Percentiles rank a stretch among this genome's conserved stretches.
Evolutionary conservation across 2,113 vertebrate species (phyloP).

Genomic region (Pristiophorus japonicus): DNA sequence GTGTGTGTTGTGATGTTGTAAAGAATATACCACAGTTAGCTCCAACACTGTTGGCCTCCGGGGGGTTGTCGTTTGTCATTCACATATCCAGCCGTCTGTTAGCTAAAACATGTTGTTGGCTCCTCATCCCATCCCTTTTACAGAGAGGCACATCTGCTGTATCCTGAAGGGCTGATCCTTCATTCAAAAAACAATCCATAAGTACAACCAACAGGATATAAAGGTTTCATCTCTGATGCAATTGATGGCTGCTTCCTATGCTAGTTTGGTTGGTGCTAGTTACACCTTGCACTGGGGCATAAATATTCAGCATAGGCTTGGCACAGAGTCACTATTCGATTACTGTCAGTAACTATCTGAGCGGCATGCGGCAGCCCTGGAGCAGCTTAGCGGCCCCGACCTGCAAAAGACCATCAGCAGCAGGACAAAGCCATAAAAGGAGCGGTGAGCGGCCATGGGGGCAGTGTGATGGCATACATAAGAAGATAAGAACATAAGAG

Average conservation of each 20-base stretch:
- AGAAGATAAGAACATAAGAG: no score
- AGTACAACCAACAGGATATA: not conserved
- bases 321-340: conserved; percentile 9
- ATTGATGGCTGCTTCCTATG: not conserved
- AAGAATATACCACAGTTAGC: no score
- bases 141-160: not conserved
- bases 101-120: conserved; percentile 15
- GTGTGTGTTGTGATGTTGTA: no score
- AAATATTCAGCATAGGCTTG: conserved; percentile 11
- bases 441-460: no score
- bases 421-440: no score
- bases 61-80: not conserved
- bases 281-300: not conserved
- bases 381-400: no score
- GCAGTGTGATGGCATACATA: no score
- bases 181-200: not conserved
- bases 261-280: not conserved
- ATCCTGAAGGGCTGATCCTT: conserved; percentile 10
- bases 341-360: not conserved
- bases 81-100: not conserved
- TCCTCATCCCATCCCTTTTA: not conserved
- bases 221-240: conserved; percentile 26
- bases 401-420: no score
- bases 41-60: not conserved
- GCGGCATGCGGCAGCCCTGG: no score